A percentile compares a stretch with the other conserved stretches of the same genome.
Evolutionary conservation across 2,888 invertebrate genomes (phyloP).

Genomic region (Cecidostiba fungosa): DNA sequence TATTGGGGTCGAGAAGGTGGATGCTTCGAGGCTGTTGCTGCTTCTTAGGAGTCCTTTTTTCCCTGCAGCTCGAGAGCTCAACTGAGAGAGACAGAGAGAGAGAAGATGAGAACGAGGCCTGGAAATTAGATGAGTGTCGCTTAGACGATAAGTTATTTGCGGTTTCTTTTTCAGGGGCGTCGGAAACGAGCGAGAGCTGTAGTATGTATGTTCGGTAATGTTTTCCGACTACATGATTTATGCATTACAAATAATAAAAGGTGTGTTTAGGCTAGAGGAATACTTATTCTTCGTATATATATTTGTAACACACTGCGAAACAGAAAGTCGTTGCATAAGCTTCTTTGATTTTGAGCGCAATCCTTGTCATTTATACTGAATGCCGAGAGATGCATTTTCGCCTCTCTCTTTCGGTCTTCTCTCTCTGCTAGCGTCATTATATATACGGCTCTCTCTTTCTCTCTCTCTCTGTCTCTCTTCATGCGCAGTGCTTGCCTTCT

Average conservation of each 20-base stretch:
- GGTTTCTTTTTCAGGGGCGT: neutral
- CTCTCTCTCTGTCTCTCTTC: slow-evolving; percentile 48
- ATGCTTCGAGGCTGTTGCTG: neutral
- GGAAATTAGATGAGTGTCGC: neutral
- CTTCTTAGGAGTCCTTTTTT: neutral
- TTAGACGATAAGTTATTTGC: slow-evolving; percentile 30
- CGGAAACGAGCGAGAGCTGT: neutral
- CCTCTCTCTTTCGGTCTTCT: slow-evolving; percentile 42
- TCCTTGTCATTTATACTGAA: slow-evolving; percentile 53
- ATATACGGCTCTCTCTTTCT: slow-evolving; percentile 41
- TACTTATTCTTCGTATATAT: neutral
- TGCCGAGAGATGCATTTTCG: slow-evolving; percentile 35
- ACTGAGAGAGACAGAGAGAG: neutral
- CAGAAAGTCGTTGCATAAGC: neutral
- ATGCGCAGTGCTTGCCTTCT: neutral
- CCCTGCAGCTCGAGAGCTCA: neutral
- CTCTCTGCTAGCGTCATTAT: slow-evolving; percentile 13
- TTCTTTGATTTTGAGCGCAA: slow-evolving; percentile 55
- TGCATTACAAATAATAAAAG: too few species aligned
- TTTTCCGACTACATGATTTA: too few species aligned
- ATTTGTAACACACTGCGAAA: neutral
- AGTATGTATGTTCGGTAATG: too few species aligned
- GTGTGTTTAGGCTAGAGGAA: too few species aligned
- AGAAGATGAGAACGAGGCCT: neutral
- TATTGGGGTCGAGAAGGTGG: slow-evolving; percentile 47